Base-by-base conservation (phyloP, 2,113 vertebrate species). In the Orthonyx spaldingii region DNA sequence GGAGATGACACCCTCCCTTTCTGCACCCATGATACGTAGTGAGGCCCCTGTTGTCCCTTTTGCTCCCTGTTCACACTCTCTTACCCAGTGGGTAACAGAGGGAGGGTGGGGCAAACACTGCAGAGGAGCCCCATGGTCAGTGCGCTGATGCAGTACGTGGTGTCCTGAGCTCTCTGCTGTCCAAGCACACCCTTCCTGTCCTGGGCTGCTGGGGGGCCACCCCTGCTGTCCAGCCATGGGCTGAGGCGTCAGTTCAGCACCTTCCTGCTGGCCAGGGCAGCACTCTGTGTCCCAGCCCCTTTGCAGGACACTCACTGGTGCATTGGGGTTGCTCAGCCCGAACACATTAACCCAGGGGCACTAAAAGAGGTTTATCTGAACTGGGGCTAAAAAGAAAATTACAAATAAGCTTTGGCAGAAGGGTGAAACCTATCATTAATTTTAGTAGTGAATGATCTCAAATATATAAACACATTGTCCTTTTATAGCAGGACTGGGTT, bases 111-210 rank as follows among this genome's bases (percentile, higher is more conserved):
- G 23, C 3, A 33, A 47, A 8, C 49, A 5, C 2, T 6, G 46
- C 41, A 39, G 18, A 39, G 37, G 27, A 71, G 35, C 27, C 5
- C 50, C 7, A 16, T 1, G 47, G 4, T 11, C 46, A 57, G 26
- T 8, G 50, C 28, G 1, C 16, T 44, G 26, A 15, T 22, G 11
- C 16, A 32, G 76, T 3, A 0, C 11, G 0, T 1, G 1, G 8
- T n/a, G 32, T 24, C 42, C 42, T 2, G 0, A 21, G 2, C 11
- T 30, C 81, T 42, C 37, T 41, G 37, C 55, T 47, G 55, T 8
- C 37, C 39, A 19, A 9, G 20, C n/a, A 47, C 17, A 11, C 42
- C 9, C 3, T 1, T 60, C 16, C 44, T 30, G 20, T 10, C 6
- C 32, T 4, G 13, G 26, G 30, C 49, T 49, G 39, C 59, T 3